Conservation (phyloP, 37 sponge, comb jelly and placozoan species). For the Halisarca cf. caerulea region DNA sequence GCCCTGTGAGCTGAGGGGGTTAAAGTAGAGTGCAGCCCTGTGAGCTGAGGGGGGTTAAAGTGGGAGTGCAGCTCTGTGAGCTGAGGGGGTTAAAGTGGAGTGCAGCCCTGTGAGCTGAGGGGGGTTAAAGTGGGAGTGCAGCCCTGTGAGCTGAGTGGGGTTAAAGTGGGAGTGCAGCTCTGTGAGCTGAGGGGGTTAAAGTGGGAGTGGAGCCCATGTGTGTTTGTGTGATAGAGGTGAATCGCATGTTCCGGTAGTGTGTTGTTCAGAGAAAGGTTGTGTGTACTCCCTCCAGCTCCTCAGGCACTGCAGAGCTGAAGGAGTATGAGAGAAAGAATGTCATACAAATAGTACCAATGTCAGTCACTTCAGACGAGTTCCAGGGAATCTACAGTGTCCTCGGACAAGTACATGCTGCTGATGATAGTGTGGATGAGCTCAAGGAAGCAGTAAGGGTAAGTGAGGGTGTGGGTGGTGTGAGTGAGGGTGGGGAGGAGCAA, state of each 20-base stretch:
- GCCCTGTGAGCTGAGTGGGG: too few relatives aligned
- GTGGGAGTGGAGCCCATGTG: neutral
- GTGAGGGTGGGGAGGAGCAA: too few relatives aligned
- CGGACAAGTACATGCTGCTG: slow-evolving; percentile 79
- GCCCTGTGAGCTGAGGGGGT: too few relatives aligned
- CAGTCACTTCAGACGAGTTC: slow-evolving; percentile 46
- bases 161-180: too few relatives aligned
- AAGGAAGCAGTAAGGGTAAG: slow-evolving; percentile 59
- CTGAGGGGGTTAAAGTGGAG: too few relatives aligned
- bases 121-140: too few relatives aligned
- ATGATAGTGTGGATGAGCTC: slow-evolving; percentile 56
- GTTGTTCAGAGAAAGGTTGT: neutral
- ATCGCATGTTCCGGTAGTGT: neutral
- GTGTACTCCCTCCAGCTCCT: slow-evolving; percentile 38
- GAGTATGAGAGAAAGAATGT: slow-evolving; percentile 66
- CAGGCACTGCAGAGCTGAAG: slow-evolving; percentile 71
- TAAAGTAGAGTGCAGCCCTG: too few relatives aligned
- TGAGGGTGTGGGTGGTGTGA: too few relatives aligned
- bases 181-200: too few relatives aligned
- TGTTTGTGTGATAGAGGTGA: slow-evolving; percentile 1
- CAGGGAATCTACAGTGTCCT: slow-evolving; percentile 63
- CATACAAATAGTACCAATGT: slow-evolving; percentile 2
- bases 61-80: too few relatives aligned
- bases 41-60: too few relatives aligned
- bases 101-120: too few relatives aligned